Evolutionary conservation across 1,140 invertebrate genomes (phyloP).

Genomic region (Aphaenogaster ashmeadi): DNA sequence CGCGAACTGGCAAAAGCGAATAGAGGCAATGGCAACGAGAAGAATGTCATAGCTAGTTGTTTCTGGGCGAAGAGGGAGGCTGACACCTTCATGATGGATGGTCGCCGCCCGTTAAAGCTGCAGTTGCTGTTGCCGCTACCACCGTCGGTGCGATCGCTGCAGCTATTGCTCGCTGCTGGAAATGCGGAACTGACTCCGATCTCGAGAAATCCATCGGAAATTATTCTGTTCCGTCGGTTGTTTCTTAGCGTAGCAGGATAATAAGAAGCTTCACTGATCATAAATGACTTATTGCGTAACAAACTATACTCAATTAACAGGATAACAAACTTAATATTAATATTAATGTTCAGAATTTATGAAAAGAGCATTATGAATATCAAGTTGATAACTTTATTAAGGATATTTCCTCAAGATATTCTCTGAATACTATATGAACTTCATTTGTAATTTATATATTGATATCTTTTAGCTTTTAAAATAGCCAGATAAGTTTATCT

Average conservation of each 20-base stretch:
- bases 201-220: constrained; percentile 13
- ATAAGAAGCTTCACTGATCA: background rate
- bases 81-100: constrained; percentile 86
- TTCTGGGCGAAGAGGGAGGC: constrained; percentile 82
- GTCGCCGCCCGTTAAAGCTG: constrained; percentile 82
- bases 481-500: background rate
- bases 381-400: background rate
- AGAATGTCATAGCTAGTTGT: constrained; percentile 87
- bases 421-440: background rate
- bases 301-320: background rate
- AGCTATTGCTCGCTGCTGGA: constrained; percentile 72
- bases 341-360: background rate
- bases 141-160: constrained; percentile 72
- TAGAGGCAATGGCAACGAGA: constrained; percentile 82
- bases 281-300: constrained; percentile 10
- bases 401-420: background rate
- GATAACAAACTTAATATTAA: background rate
- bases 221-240: constrained; percentile 47
- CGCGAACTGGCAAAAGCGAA: constrained; percentile 75
- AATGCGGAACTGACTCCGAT: constrained; percentile 57
- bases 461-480: background rate
- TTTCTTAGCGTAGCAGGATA: constrained; percentile 1
- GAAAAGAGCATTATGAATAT: background rate
- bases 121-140: constrained; percentile 76
- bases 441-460: background rate